Base-by-base conservation (phyloP, 2,797 vertebrate species). In the Allochrocebus solatus region DNA sequence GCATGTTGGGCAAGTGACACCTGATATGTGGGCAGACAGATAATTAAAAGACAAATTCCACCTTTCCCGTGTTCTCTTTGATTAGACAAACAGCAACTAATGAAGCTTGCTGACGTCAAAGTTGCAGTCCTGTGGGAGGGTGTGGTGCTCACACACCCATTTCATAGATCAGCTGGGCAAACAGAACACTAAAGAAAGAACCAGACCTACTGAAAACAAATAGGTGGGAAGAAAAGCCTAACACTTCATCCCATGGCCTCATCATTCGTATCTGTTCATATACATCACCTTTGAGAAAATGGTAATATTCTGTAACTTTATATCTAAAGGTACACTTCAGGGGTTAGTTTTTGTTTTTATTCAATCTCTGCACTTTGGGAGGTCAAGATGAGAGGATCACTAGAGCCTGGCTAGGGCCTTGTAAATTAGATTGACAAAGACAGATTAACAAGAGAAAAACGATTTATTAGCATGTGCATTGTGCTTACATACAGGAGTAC, bases 21-120 rank as follows among this genome's bases (percentile, higher is more conserved):
- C 81, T 95, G 96, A 74, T 48, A 11, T 50, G 92, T 96, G 82
- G 93, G 96, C 86, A 97, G 95, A 74, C 70, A 83, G 93, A 74
- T 97, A 90, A 96, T 98, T 98, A 98, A 91, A 91, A 95, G 95
- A 86, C 4, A 41, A 78, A 78, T 92, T 93, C 78, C 78, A 92
- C 81, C 59, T 93, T 88, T 81, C 84, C 50, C 43, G 17, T 91
- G 59, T 89, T 93, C 88, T 89, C 84, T 74, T 81, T 36, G 59
- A 75, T 59, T 79, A 94, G 50, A 90, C 85, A 96, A 98, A 97
- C 92, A 97, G 76, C 81, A 81, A 21, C 48, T 96, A 91, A 91
- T 93, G 92, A 97, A 86, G 88, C 70, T 39, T 28, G 50, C 84
- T 97, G 97, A 96, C 13, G 7, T 98, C 98, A 94, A 55, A 70